phyloP scores from a whole-genome alignment of 2,113 vertebrate species.

The Toxotes chatareus region DNA sequence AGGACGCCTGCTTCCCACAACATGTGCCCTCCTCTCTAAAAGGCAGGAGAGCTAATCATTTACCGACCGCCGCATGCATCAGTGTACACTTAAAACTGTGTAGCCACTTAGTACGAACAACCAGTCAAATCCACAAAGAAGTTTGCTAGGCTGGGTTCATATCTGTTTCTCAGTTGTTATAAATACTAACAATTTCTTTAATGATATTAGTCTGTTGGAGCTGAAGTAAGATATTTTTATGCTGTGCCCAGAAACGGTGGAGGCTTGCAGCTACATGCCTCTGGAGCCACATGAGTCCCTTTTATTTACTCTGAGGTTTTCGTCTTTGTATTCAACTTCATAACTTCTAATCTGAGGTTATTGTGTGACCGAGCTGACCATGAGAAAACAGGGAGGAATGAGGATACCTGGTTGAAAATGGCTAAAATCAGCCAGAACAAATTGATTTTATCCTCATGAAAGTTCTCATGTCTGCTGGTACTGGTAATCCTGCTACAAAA shows the following conservation, averaged over 20 bases:
- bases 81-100: slow-evolving; percentile 44
- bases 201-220: slow-evolving; percentile 4
- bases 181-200: slow-evolving; percentile 4
- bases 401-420: slow-evolving; percentile 49
- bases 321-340: neutral
- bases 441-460: slow-evolving; percentile 79
- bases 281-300: neutral
- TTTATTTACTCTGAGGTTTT: neutral
- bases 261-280: slow-evolving; percentile 11
- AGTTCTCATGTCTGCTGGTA: slow-evolving; percentile 76
- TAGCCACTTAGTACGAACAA: slow-evolving; percentile 24
- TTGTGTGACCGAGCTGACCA: slow-evolving; percentile 51
- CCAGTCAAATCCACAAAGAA: slow-evolving; percentile 23
- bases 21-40: slow-evolving; percentile 63
- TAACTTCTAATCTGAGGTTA: slow-evolving; percentile 3
- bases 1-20: slow-evolving; percentile 63
- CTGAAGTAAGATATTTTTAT: neutral
- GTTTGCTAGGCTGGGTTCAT: neutral
- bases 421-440: slow-evolving; percentile 70
- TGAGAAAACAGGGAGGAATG: slow-evolving; percentile 57
- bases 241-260: neutral
- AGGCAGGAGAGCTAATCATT: slow-evolving; percentile 58
- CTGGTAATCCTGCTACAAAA: slow-evolving; percentile 77
- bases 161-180: neutral
- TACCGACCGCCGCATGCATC: slow-evolving; percentile 41